Evolutionary conservation across 35 echinoderm and acorn worm genomes (phyloP).

Genomic region (Heliocidaris erythrogramma): DNA sequence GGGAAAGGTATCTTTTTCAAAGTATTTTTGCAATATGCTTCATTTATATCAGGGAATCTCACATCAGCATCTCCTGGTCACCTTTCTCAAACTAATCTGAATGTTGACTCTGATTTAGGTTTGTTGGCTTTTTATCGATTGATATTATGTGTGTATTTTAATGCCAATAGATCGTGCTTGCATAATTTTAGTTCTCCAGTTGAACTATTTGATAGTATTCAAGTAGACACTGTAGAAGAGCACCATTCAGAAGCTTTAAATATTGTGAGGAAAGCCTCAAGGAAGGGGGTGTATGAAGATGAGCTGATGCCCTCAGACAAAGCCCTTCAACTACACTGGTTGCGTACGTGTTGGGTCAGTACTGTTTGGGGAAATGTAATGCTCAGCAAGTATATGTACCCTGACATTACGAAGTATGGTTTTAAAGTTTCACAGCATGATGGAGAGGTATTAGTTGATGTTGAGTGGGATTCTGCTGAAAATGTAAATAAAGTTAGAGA

Average conservation of each 20-base stretch:
- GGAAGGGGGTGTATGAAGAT: constrained; percentile 58
- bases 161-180: constrained; percentile 15
- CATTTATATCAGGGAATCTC: constrained; percentile 16
- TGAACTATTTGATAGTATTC: constrained; percentile 22
- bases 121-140: constrained; percentile 57
- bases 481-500: constrained; percentile 26
- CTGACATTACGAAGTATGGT: constrained; percentile 24
- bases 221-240: neutral
- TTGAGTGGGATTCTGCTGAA: constrained; percentile 31
- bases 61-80: neutral
- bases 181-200: constrained; percentile 36
- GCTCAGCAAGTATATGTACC: neutral
- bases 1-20: constrained; percentile 55
- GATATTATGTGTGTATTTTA: constrained; percentile 49
- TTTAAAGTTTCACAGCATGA: neutral
- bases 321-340: constrained; percentile 45
- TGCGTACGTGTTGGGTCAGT: constrained; percentile 52
- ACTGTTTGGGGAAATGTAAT: constrained; percentile 32
- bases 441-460: constrained; percentile 5
- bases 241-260: constrained; percentile 27
- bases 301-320: constrained; percentile 42
- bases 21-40: constrained; percentile 38
- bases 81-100: constrained; percentile 15
- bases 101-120: neutral
- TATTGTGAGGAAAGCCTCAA: constrained; percentile 44